Percentiles rank a stretch among this genome's conserved stretches.
These are phyloP conservation scores for Uloborus plumipes DNA, from an alignment of 2,888 invertebrate species.

Conservation along the genomic window DNA sequence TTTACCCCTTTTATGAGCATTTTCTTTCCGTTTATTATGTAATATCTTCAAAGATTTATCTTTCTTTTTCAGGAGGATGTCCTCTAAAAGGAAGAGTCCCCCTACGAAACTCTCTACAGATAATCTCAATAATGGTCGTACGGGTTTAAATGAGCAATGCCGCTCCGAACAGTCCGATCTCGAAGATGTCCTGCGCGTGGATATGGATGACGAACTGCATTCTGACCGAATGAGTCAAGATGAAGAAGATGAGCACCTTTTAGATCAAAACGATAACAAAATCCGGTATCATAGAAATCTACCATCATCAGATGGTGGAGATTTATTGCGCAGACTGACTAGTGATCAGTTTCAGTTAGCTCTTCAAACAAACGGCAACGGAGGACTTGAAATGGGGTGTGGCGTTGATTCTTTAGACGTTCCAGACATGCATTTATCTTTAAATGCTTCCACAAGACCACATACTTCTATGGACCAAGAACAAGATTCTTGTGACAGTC, in stretches of 20 bases:
- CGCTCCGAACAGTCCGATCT: conserved; percentile 36
- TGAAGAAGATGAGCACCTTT: conserved; percentile 52
- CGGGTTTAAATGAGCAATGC: conserved; percentile 24
- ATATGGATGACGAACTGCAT: conserved; percentile 37
- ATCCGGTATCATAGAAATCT: conserved; percentile 14
- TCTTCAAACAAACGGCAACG: conserved; percentile 23
- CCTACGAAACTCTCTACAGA: conserved; percentile 92
- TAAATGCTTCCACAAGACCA: conserved; percentile 13
- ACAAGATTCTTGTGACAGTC: conserved; percentile 61
- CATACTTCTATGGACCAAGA: conserved; percentile 47
- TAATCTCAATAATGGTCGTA: conserved; percentile 67
- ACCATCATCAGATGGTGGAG: conserved; percentile 25
- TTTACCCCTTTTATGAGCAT: too few species aligned
- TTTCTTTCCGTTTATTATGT: too few species aligned
- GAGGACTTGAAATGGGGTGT: conserved; percentile 15
- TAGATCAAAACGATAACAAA: conserved; percentile 53
- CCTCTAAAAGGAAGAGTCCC: conserved; percentile 96
- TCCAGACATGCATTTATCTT: conserved; percentile 7
- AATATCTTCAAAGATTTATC: conserved; percentile 66
- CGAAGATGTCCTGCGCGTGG: conserved; percentile 35
- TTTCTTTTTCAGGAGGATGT: conserved; percentile 83
- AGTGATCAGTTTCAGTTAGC: conserved; percentile 38
- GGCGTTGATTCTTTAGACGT: conserved; percentile 33
- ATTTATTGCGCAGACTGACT: conserved; percentile 24
- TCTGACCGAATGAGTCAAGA: conserved; percentile 22